Conservation (phyloP, 2,888 invertebrate species). For the Sminthurinus aureus region DNA sequence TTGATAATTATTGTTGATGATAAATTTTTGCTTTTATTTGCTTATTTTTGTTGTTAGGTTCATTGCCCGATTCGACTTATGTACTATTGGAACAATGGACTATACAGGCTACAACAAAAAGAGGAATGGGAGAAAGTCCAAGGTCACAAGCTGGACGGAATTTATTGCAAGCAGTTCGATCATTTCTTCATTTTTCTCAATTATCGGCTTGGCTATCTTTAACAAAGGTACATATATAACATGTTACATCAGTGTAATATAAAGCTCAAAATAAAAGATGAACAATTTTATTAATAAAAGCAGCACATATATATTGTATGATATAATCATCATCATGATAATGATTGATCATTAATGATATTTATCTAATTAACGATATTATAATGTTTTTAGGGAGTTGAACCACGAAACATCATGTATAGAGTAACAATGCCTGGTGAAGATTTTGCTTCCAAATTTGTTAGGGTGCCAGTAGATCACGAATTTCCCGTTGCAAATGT, state of each 20-base stretch:
- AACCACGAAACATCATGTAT: slow-evolving; percentile 69
- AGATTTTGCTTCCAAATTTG: slow-evolving; percentile 68
- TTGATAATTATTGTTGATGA: no score
- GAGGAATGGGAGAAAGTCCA: slow-evolving; percentile 48
- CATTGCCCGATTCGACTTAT: slow-evolving; percentile 64
- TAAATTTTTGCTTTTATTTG: no score
- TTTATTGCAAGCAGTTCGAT: slow-evolving; percentile 89
- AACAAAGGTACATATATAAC: slow-evolving; percentile 54
- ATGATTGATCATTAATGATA: no score
- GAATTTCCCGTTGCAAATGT: slow-evolving; percentile 76
- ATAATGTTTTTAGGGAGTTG: slow-evolving; percentile 61
- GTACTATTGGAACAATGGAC: slow-evolving; percentile 82
- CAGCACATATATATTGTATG: no score
- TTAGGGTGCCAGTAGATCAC: slow-evolving; percentile 69
- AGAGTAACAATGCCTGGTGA: slow-evolving; percentile 75
- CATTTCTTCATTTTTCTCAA: slow-evolving; percentile 96
- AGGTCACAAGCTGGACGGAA: slow-evolving; percentile 65
- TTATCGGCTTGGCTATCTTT: slow-evolving; percentile 86
- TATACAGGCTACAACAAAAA: slow-evolving; percentile 61
- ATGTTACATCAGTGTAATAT: no score
- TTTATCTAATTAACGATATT: slow-evolving; percentile 28
- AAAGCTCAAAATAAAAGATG: no score
- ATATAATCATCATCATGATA: no score
- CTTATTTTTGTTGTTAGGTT: no score
- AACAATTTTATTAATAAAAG: no score